Conservation (phyloP, 2,113 vertebrate genomes). For the Apaloderma vittatum region DNA sequence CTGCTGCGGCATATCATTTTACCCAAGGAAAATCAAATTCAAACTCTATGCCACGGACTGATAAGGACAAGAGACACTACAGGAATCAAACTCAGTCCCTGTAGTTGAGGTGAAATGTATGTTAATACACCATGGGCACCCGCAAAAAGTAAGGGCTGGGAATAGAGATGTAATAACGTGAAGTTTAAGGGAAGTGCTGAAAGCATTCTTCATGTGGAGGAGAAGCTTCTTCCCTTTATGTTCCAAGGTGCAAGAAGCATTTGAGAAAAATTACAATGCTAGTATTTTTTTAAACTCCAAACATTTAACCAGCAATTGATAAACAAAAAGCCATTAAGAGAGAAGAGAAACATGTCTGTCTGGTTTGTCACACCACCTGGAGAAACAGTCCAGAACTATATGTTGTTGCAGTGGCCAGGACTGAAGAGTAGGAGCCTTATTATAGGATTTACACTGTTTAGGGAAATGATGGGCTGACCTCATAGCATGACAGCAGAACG, state of each 20-base stretch:
- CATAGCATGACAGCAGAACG: not conserved
- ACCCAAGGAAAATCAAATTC: not conserved
- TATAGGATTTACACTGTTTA: not conserved
- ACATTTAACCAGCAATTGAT: not conserved
- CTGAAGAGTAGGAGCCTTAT: accelerated
- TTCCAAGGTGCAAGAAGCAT: not conserved
- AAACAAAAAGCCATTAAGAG: not conserved
- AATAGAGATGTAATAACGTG: not conserved
- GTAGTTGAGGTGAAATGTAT: not conserved
- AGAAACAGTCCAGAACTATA: not conserved
- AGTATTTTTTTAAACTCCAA: not conserved
- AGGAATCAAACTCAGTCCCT: not conserved
- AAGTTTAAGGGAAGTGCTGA: not conserved
- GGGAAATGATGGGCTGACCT: not conserved
- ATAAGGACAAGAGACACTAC: not conserved
- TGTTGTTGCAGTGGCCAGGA: not conserved
- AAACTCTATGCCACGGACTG: not conserved
- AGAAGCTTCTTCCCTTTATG: not conserved
- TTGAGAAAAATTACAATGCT: not conserved
- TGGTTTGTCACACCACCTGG: not conserved
- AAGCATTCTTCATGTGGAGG: not conserved
- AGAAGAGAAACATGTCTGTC: not conserved
- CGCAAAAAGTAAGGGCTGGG: not conserved
- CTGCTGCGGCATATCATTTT: accelerated
- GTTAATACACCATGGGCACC: not conserved